phyloP scores from a whole-genome alignment of 2,797 vertebrate genomes.

The Aldrovandia affinis region DNA sequence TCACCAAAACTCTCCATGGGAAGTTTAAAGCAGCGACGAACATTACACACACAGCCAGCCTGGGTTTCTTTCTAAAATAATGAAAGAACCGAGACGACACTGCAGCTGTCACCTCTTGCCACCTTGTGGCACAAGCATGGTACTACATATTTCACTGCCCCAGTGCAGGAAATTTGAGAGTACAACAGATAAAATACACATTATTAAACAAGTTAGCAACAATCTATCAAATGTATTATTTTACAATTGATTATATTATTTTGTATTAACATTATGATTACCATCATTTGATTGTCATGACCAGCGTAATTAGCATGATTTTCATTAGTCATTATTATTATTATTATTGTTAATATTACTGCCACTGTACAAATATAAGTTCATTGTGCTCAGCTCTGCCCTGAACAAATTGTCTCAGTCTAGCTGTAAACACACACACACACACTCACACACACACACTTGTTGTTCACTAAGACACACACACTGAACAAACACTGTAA shows the following conservation, averaged over 20 bases:
- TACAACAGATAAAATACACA: background rate
- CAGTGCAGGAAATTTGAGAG: background rate
- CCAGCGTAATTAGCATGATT: constrained; percentile 8
- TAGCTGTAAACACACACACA: too few relatives aligned
- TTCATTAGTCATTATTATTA: background rate
- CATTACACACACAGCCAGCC: constrained; percentile 45
- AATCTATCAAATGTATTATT: background rate
- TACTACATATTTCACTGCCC: constrained; percentile 29
- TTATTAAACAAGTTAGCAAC: too few relatives aligned
- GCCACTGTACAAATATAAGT: background rate
- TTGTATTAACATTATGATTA: background rate
- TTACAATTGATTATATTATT: background rate
- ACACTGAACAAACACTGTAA: too few relatives aligned
- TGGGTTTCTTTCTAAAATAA: too few relatives aligned
- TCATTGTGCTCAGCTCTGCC: too few relatives aligned
- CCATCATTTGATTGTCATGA: background rate
- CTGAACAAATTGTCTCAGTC: too few relatives aligned
- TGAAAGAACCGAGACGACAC: background rate
- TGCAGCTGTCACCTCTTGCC: constrained; percentile 64
- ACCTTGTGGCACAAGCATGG: constrained; percentile 61
- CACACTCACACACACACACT: too few relatives aligned
- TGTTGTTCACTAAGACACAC: too few relatives aligned
- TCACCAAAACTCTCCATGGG: constrained; percentile 46
- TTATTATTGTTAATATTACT: background rate
- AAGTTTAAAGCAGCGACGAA: constrained; percentile 46